Base-by-base conservation (phyloP, 2,113 vertebrate genomes). In the Gopherus evgoodei region DNA sequence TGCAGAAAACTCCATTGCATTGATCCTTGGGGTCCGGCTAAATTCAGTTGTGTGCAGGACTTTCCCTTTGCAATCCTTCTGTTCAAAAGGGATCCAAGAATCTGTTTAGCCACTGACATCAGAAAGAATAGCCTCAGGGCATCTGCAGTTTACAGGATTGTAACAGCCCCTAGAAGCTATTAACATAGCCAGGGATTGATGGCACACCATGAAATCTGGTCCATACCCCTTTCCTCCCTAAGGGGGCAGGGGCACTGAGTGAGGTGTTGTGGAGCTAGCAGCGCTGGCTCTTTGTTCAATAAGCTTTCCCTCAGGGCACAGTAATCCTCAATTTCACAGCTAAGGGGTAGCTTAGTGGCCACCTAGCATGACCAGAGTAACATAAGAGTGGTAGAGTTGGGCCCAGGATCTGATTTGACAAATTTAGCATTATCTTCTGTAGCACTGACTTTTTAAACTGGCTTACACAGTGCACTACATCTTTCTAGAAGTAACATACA, bases 31-130 rank as follows among this genome's bases (percentile, higher is more conserved):
- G 4, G n/a, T 90, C 89, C 82, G 84, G 11, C 42, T 42, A 24
- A 84, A 49, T 9, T 78, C 88, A 54, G 31, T 21, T 89, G 86
- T 89, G 56, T 57, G 65, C 27, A 47, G 56, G 49, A 75, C 94
- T 82, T 87, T 91, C 88, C 6, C 49, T 83, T 95, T 90, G 83
- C 79, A 69, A 52, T 85, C n/a, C 53, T 4, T 47, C 2, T 7
- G 38, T 1, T 47, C n/a, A n/a, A 6, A 12, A 50, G n/a, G 1
- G 2, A 3, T 11, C 16, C 14, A 65, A 75, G n/a, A 87, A 85
- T 78, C 57, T 19, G 10, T 53, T 42, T 47, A 19, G 7, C 12
- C 89, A 2, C 35, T 72, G 12, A 9, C 54, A 38, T 38, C 19
- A 4, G 17, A 72, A 8, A 38, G 65, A 72, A 21, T 38, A 38